Percentiles rank a stretch among this genome's conserved stretches.
Evolutionary conservation across 2,888 invertebrate genomes (phyloP).

Genomic region (Melanchra persicariae): DNA sequence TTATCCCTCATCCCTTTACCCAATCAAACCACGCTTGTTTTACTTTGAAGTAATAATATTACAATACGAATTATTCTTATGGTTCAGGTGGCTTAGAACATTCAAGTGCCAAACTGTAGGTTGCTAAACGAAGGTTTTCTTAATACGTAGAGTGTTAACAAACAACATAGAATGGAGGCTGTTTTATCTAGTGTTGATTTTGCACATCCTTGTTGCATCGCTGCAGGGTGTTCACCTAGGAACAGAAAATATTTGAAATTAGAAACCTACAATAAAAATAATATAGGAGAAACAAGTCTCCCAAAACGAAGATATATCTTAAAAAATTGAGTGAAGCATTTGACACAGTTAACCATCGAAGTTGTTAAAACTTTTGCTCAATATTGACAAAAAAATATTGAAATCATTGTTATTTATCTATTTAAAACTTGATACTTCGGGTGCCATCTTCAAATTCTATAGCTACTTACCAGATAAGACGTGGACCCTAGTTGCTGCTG

Average conservation of each 20-base stretch:
- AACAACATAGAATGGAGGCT: conserved; percentile 76
- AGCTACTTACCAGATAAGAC: conserved; percentile 94
- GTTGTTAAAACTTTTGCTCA: background rate
- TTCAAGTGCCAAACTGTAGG: conserved; percentile 81
- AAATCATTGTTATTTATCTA: background rate
- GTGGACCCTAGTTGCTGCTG: conserved; percentile 95
- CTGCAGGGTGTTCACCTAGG: conserved; percentile 87
- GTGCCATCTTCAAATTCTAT: background rate
- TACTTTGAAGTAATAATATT: conserved; percentile 32
- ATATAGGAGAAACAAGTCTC: background rate
- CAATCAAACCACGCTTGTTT: conserved; percentile 42
- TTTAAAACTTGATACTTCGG: background rate
- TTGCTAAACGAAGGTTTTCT: conserved; percentile 71
- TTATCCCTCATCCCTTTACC: conserved; percentile 15
- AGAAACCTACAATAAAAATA: conserved; percentile 9
- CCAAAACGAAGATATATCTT: background rate
- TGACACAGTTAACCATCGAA: background rate
- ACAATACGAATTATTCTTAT: conserved; percentile 50
- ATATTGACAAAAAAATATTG: background rate
- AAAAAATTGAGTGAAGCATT: conserved; percentile 39
- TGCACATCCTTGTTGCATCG: conserved; percentile 88
- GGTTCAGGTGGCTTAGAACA: conserved; percentile 25
- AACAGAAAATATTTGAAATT: conserved; percentile 46
- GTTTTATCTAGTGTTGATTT: conserved; percentile 82
- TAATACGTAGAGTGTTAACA: conserved; percentile 74